Percentiles rank a stretch among this genome's conserved stretches.
Evolutionary conservation across 2,113 vertebrate species (phyloP).

Genomic region (Pangasianodon hypophthalmus): DNA sequence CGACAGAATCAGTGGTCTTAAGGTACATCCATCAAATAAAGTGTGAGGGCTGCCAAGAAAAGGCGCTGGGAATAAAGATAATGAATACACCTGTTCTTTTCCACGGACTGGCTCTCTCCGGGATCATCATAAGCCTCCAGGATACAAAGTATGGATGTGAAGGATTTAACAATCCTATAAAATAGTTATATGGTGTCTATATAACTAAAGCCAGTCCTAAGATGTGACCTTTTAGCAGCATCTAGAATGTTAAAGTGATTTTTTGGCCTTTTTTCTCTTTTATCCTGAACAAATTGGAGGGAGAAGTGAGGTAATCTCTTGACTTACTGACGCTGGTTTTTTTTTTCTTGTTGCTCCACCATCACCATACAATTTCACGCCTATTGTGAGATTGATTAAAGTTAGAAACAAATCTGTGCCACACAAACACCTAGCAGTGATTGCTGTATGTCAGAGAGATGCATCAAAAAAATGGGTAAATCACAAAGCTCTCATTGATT

Average conservation of each 20-base stretch:
- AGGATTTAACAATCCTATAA: conserved; percentile 59
- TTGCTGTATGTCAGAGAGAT: neutral
- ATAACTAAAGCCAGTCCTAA: conserved; percentile 21
- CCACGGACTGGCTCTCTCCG: conserved; percentile 55
- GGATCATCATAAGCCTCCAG: conserved; percentile 60
- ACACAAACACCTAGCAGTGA: conserved; percentile 6
- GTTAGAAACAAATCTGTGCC: conserved; percentile 17
- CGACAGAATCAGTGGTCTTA: conserved; percentile 58
- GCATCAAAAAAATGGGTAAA: neutral
- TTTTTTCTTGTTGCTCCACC: neutral
- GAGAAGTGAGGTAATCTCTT: neutral
- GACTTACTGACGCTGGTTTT: neutral
- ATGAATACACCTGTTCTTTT: conserved; percentile 59
- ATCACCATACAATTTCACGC: neutral
- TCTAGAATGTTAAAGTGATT: neutral
- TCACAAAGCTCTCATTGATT: conserved; percentile 36
- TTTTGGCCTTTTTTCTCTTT: neutral
- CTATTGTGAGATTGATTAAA: conserved; percentile 32
- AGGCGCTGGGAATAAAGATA: conserved; percentile 57
- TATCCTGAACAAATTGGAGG: conserved; percentile 20
- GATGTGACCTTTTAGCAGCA: neutral
- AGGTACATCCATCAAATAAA: conserved; percentile 50
- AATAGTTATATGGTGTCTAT: conserved; percentile 32
- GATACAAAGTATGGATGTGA: conserved; percentile 55
- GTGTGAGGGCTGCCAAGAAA: conserved; percentile 37